A percentile compares a stretch with the other conserved stretches of the same genome.
phyloP scores from a whole-genome alignment of 64 coral and sea anemone species.

The Cladopsammia gracilis region DNA sequence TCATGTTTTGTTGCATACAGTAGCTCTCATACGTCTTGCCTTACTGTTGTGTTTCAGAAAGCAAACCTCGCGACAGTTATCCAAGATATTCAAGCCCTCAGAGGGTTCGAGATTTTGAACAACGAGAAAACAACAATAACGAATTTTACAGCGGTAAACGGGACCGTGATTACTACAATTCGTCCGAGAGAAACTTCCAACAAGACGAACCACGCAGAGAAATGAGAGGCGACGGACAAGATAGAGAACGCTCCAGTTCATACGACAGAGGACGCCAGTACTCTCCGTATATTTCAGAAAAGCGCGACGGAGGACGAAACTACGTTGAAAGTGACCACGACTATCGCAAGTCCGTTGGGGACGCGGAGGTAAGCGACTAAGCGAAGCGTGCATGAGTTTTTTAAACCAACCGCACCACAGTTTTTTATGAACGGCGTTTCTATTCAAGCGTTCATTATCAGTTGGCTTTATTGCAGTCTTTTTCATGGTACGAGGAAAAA shows the following conservation, averaged over 20 bases:
- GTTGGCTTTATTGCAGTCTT: not conserved
- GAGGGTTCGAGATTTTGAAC: conserved; percentile 43
- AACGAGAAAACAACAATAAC: conserved; percentile 49
- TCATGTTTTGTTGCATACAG: not conserved
- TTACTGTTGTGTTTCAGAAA: conserved; percentile 14
- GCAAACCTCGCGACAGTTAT: conserved; percentile 17
- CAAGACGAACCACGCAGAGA: conserved; percentile 19
- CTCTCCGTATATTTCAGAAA: conserved; percentile 16
- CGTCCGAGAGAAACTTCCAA: conserved; percentile 21
- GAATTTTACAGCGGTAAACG: conserved; percentile 38
- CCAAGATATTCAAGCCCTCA: conserved; percentile 31
- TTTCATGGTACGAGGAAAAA: not conserved
- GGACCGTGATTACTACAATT: not conserved
- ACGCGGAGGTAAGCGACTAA: conserved; percentile 3
- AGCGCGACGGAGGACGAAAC: not conserved
- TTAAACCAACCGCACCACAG: not conserved
- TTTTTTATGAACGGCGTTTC: not conserved
- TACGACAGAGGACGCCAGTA: conserved; percentile 25
- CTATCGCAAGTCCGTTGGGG: conserved; percentile 52
- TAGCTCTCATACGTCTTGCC: not conserved
- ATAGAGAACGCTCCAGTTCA: not conserved
- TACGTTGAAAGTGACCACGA: conserved; percentile 14
- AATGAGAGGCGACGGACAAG: conserved; percentile 21
- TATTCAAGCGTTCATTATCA: not conserved
- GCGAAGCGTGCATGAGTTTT: too few relatives aligned